These are phyloP conservation scores for Columba livia DNA, from an alignment of 2,113 vertebrate genomes.

Conservation along the genomic window DNA sequence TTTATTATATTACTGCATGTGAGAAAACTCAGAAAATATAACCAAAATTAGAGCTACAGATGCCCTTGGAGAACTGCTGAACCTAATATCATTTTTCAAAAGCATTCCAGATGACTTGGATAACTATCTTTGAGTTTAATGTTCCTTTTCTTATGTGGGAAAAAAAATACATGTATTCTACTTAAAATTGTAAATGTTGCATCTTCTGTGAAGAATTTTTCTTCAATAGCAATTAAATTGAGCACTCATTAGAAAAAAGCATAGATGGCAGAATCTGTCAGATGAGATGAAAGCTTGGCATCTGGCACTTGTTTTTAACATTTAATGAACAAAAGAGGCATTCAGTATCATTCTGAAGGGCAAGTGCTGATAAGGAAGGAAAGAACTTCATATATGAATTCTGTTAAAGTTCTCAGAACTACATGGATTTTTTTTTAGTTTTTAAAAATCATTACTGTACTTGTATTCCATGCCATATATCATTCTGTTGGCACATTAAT, in stretches of 20 bases:
- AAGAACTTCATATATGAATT: background rate
- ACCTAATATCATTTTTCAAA: constrained; percentile 20
- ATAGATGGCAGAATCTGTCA: background rate
- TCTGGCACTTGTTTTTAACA: constrained; percentile 4
- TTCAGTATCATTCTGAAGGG: background rate
- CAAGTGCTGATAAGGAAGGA: background rate
- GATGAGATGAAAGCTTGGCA: constrained; percentile 7
- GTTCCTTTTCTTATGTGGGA: background rate
- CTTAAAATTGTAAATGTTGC: constrained; percentile 23
- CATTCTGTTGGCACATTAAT: background rate
- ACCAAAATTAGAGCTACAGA: constrained; percentile 1
- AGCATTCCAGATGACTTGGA: constrained; percentile 18
- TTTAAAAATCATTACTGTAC: background rate
- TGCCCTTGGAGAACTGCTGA: constrained; percentile 1
- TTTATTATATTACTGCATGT: background rate
- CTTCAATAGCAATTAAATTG: constrained; percentile 23
- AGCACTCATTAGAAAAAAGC: background rate
- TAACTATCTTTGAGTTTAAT: background rate
- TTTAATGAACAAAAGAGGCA: background rate
- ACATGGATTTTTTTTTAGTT: background rate
- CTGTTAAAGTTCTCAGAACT: background rate
- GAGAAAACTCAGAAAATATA: background rate
- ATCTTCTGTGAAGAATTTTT: background rate
- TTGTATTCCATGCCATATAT: background rate
- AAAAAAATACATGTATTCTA: background rate